phyloP scores from a whole-genome alignment of 2,113 vertebrate species.

The Apus apus region DNA sequence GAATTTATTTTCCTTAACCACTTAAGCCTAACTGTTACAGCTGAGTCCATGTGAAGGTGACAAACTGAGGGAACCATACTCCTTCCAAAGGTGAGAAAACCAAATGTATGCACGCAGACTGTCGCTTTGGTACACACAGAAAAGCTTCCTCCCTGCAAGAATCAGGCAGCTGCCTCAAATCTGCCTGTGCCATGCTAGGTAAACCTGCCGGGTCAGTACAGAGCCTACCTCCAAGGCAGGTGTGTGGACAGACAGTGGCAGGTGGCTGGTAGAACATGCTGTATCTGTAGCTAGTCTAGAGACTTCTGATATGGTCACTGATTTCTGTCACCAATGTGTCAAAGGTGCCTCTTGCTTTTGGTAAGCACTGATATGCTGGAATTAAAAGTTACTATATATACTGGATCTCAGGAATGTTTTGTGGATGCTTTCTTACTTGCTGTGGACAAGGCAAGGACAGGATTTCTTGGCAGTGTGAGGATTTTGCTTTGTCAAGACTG shows the following conservation, averaged over 20 bases:
- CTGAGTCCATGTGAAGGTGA: neutral
- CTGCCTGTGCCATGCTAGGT: neutral
- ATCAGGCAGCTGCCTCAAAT: neutral
- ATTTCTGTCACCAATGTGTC: neutral
- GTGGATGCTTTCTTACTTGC: neutral
- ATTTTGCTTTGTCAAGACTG: neutral
- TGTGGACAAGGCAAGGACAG: neutral
- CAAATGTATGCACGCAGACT: fast-evolving
- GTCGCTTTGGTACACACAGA: neutral
- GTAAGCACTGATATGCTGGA: neutral
- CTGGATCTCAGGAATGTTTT: neutral
- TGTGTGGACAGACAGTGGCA: neutral
- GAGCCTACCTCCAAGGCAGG: neutral
- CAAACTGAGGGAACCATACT: neutral
- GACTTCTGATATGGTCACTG: neutral
- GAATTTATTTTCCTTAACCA: neutral
- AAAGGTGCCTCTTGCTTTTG: neutral
- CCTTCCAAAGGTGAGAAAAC: neutral
- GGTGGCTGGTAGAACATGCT: neutral
- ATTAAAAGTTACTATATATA: neutral
- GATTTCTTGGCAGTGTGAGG: neutral
- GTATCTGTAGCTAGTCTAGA: neutral
- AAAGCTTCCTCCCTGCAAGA: neutral
- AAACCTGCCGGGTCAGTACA: neutral
- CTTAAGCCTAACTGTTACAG: neutral